Evolutionary conservation across 2,113 vertebrate genomes (phyloP), one percentile per base, ranked within the genome.

Genomic region (Cryptomyrus ogoouensis): DNA sequence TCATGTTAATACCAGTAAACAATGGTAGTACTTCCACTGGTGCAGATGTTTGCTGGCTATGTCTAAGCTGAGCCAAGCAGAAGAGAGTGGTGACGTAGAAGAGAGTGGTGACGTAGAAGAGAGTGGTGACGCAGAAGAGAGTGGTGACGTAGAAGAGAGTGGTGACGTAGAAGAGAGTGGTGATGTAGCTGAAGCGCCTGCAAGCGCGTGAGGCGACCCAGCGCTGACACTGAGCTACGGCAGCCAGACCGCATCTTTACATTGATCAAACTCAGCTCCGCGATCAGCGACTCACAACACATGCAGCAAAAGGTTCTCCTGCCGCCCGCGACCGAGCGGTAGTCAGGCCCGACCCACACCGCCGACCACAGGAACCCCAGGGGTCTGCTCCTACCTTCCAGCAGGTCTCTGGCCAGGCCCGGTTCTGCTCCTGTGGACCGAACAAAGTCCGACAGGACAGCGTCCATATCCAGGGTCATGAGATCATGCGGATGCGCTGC

Each of bases 391-490:
- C 97, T 97, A 99, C 98, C 98, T 98, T 99, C 98, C 90, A 99
- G 97, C 97, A 99, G 97, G 96, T 99, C 98, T 96, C 98, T 97
- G 94, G 98, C 98, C 97, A 99, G 98, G 98, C 98, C 98, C 88
- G 98, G 98, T 97, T 99, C 98, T 94, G 98, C 98, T 97, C 98
- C 98, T 0, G 98, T 99, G 96, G 98, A 99, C 97, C 97, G 98
- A 98, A 99, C 98, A 97, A 99, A 99, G 97, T 99, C 98, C 97
- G 98, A 99, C 97, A 99, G 98, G 97, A 99, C 98, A 93, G 98
- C 97, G 89, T 99, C 98, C 98, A 99, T 99, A 96, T 99, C 98
- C 97, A 99, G 97, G 96, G 98, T 99, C 98, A 99, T 99, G 96
- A 95, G 98, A 96, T 97, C 97, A 97, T 98, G 96, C 95, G 97